phyloP scores from a whole-genome alignment of 2,888 invertebrate species.

The Lepidonotus clava region DNA sequence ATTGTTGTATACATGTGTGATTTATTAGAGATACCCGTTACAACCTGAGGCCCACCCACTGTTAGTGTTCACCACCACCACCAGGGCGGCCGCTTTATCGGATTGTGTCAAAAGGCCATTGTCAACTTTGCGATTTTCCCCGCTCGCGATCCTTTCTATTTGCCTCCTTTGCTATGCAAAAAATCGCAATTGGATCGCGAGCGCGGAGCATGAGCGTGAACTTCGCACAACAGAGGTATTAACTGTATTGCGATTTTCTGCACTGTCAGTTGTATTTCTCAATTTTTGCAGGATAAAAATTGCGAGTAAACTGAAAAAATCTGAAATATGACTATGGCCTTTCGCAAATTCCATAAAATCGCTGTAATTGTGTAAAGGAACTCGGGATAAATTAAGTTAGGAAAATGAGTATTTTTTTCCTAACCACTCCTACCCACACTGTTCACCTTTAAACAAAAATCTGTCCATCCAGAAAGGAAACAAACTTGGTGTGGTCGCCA shows the following conservation, averaged over 20 bases:
- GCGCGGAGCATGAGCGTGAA: no score
- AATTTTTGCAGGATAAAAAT: neutral
- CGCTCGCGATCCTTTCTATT: no score
- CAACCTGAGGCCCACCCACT: no score
- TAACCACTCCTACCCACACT: neutral
- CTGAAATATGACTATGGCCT: neutral
- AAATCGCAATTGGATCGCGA: neutral
- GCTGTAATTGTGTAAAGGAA: neutral
- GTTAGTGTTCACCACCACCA: no score
- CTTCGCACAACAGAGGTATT: neutral
- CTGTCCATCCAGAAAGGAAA: neutral
- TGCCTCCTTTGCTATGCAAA: no score
- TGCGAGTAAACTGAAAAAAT: neutral
- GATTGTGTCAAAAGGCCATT: no score
- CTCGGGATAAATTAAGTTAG: neutral
- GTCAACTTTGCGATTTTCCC: no score
- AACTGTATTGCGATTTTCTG: neutral
- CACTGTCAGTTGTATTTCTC: neutral
- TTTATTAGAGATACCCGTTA: no score
- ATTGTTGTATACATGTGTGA: no score
- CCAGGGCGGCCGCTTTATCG: no score
- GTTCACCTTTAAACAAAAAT: neutral
- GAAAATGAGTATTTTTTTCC: neutral
- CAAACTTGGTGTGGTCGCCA: neutral
- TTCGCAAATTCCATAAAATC: neutral